These are phyloP conservation scores for Neoarius graeffei DNA, from an alignment of 2,113 vertebrate species.

Conservation along the genomic window DNA sequence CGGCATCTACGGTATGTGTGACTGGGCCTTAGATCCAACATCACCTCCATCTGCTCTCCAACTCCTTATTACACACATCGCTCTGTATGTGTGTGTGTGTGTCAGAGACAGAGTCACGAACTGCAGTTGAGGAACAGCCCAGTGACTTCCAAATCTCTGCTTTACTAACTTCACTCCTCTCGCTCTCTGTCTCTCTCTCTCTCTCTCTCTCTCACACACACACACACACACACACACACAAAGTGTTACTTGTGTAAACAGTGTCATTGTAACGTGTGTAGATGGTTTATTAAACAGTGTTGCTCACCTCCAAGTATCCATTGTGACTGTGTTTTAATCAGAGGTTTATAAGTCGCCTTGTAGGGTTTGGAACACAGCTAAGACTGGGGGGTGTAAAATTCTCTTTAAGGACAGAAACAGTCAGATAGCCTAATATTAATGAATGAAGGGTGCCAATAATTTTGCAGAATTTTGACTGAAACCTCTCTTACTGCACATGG, in stretches of 20 bases:
- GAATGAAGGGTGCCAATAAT: neutral
- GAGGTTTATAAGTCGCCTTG: neutral
- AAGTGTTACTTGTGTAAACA: neutral
- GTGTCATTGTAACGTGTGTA: neutral
- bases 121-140: conserved; percentile 23
- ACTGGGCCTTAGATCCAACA: neutral
- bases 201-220: neutral
- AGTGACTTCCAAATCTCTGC: conserved; percentile 2
- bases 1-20: conserved; percentile 6
- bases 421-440: too few relatives aligned
- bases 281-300: neutral
- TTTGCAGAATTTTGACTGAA: neutral
- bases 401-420: neutral
- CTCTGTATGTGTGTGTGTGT: neutral
- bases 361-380: neutral
- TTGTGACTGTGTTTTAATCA: neutral
- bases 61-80: neutral
- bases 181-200: neutral
- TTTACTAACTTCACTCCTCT: conserved; percentile 10
- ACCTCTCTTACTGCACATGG: neutral
- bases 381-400: neutral
- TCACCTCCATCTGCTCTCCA: neutral
- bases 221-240: conserved; percentile 8
- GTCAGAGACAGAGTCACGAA: conserved; percentile 27
- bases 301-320: neutral